Evolutionary conservation across 2,797 vertebrate species (phyloP).

Genomic region (Mus spretus): DNA sequence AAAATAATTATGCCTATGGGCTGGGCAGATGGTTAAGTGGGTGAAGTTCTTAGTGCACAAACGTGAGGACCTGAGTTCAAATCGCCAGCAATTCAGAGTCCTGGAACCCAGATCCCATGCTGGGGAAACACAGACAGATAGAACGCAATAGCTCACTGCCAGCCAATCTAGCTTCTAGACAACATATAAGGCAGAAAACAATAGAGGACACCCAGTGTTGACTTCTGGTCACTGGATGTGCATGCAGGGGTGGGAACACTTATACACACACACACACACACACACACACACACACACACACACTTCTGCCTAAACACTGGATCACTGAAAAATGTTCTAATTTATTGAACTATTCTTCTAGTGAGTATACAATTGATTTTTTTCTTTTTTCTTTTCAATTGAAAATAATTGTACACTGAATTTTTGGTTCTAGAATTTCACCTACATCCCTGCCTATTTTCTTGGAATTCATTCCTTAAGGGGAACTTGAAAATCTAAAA

Average conservation of each 20-base stretch:
- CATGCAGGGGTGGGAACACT: neutral
- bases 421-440: neutral
- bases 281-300: neutral
- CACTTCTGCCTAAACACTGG: neutral
- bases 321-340: neutral
- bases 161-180: neutral
- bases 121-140: no score
- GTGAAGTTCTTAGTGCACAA: neutral
- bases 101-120: neutral
- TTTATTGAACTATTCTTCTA: conserved; percentile 12
- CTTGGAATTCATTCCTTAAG: neutral
- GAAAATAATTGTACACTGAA: neutral
- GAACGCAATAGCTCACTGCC: neutral
- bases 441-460: conserved; percentile 35
- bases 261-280: neutral
- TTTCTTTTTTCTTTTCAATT: neutral
- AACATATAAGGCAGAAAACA: neutral
- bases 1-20: neutral
- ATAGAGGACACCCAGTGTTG: neutral
- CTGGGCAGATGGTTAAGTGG: neutral
- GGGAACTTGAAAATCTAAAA: neutral
- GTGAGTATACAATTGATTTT: neutral
- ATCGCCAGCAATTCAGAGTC: neutral
- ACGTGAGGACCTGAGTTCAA: neutral
- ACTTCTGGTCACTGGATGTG: neutral